phyloP scores from a whole-genome alignment of 2,113 vertebrate genomes.

The Hyaena hyaena region DNA sequence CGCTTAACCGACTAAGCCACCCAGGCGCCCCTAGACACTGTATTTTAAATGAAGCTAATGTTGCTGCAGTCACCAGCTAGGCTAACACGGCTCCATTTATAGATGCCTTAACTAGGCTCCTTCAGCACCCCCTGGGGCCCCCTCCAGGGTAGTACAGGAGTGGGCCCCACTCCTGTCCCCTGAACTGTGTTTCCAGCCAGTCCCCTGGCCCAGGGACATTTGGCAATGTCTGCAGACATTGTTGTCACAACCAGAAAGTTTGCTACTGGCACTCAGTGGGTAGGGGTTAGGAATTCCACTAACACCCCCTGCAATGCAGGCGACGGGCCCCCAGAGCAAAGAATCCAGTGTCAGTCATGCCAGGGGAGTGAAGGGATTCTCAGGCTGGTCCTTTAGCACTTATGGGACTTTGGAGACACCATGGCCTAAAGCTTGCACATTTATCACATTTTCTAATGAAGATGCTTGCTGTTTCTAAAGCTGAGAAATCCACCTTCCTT shows the following conservation, averaged over 20 bases:
- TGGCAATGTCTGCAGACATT: background rate
- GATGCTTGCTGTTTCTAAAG: background rate
- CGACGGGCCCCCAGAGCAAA: background rate
- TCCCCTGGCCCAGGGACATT: background rate
- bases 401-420: background rate
- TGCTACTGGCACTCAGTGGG: background rate
- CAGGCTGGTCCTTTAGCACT: background rate
- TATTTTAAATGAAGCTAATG: background rate
- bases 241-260: background rate
- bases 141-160: background rate
- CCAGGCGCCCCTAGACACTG: too few species aligned
- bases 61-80: background rate
- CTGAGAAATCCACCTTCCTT: background rate
- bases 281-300: background rate
- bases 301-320: accelerated
- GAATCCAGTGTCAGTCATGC: accelerated
- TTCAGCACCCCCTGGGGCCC: background rate
- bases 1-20: too few species aligned
- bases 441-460: background rate
- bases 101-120: background rate
- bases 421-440: background rate
- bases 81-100: accelerated
- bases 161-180: background rate
- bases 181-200: background rate
- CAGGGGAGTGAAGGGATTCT: accelerated